A percentile compares a stretch with the other conserved stretches of the same genome.
These are phyloP conservation scores for Trichonephila clavipes DNA, from an alignment of 1,140 invertebrate species.

Conservation along the genomic window DNA sequence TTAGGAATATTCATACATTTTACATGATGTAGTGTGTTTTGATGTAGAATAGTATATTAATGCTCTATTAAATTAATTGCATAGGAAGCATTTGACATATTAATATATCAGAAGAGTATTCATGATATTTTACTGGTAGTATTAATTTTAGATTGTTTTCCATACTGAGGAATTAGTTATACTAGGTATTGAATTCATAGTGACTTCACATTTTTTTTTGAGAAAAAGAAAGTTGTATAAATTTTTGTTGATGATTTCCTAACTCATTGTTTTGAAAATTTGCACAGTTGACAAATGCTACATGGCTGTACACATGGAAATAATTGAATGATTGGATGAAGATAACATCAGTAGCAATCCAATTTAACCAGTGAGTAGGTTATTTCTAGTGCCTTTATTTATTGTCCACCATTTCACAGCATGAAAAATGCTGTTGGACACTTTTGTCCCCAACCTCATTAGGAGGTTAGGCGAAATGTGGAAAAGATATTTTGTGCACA, in stretches of 20 bases:
- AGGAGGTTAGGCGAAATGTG: slow-evolving; percentile 77
- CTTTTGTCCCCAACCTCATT: slow-evolving; percentile 76
- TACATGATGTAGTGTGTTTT: too few species aligned
- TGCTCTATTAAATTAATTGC: too few species aligned
- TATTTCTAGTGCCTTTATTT: slow-evolving; percentile 61
- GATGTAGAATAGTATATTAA: too few species aligned
- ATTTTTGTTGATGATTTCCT: slow-evolving; percentile 1
- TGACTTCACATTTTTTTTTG: background rate
- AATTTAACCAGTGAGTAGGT: slow-evolving; percentile 67
- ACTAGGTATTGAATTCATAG: background rate
- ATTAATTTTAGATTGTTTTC: too few species aligned
- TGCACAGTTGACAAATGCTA: slow-evolving; percentile 32
- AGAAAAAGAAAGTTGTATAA: background rate
- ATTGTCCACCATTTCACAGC: slow-evolving; percentile 75
- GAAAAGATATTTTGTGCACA: slow-evolving; percentile 22
- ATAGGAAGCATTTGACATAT: too few species aligned
- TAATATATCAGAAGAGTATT: too few species aligned
- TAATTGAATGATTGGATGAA: slow-evolving; percentile 37
- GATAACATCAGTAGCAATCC: background rate
- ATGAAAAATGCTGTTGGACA: slow-evolving; percentile 73
- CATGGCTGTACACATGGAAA: slow-evolving; percentile 37
- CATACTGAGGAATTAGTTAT: too few species aligned
- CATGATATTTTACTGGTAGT: too few species aligned
- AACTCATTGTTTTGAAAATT: slow-evolving; percentile 71
- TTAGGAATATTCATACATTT: too few species aligned